phyloP scores from a whole-genome alignment of 1,140 invertebrate genomes.

The Cardiocondyla obscurior region DNA sequence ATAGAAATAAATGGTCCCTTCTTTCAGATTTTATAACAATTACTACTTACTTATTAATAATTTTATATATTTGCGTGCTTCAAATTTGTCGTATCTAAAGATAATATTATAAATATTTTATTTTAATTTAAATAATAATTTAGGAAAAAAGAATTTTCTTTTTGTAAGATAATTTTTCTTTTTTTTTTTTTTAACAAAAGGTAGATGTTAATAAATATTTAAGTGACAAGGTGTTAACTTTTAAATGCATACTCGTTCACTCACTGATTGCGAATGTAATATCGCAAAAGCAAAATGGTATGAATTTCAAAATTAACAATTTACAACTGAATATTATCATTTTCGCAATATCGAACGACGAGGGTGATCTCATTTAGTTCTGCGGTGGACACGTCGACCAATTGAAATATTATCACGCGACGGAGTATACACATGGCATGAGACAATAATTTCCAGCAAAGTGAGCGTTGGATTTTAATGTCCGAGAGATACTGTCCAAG shows the following conservation, averaged over 20 bases:
- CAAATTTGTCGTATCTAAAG: too few species aligned
- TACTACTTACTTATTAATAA: too few species aligned
- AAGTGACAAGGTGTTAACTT: neutral
- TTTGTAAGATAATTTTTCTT: too few species aligned
- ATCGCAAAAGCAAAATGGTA: neutral
- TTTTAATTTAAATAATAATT: neutral
- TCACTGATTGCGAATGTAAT: neutral
- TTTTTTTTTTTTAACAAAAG: neutral
- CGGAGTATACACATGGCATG: neutral
- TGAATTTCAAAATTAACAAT: neutral
- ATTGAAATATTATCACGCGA: conserved; percentile 24
- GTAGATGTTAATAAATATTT: neutral
- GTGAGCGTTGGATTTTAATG: conserved; percentile 20
- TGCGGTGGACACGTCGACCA: neutral
- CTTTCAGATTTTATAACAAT: neutral
- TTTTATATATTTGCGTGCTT: too few species aligned
- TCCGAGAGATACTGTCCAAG: conserved; percentile 23
- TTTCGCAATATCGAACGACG: neutral
- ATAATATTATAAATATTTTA: neutral
- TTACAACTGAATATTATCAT: neutral
- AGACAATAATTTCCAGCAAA: conserved; percentile 14
- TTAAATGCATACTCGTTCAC: neutral
- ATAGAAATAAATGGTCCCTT: neutral
- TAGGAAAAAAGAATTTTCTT: too few species aligned
- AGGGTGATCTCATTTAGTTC: neutral